Percentiles rank a stretch among this genome's conserved stretches.
These are phyloP conservation scores for Papilio glaucus DNA, from an alignment of 1,140 invertebrate species.

Conservation along the genomic window DNA sequence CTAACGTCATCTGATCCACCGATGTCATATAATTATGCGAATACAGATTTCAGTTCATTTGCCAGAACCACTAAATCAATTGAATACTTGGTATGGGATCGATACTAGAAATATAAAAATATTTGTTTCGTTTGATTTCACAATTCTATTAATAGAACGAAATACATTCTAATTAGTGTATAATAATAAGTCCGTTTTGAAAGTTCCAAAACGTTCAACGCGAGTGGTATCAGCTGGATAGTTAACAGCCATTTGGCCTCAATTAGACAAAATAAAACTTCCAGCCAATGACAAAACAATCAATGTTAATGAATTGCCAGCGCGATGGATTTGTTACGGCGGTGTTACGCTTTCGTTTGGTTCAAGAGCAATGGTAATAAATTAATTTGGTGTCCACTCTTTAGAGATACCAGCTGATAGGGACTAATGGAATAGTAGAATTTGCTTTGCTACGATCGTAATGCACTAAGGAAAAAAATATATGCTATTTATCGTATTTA, in stretches of 20 bases:
- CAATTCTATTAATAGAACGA: background rate
- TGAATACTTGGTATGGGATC: no score
- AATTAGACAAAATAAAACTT: slow-evolving; percentile 69
- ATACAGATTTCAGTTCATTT: no score
- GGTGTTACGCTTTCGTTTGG: slow-evolving; percentile 13
- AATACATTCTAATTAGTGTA: slow-evolving; percentile 10
- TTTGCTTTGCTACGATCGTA: no score
- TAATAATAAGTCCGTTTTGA: slow-evolving; percentile 8
- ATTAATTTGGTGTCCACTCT: slow-evolving; percentile 1
- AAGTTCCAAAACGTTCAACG: slow-evolving; percentile 22
- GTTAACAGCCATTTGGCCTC: slow-evolving; percentile 63
- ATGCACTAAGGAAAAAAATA: no score
- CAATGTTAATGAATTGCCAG: slow-evolving; percentile 59
- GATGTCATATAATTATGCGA: no score
- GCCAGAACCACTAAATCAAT: no score
- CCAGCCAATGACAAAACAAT: slow-evolving; percentile 69
- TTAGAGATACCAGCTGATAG: no score
- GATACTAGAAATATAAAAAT: no score
- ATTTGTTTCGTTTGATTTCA: background rate
- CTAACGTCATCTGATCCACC: no score
- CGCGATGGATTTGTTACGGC: slow-evolving; percentile 48
- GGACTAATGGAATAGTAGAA: no score
- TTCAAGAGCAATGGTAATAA: slow-evolving; percentile 15
- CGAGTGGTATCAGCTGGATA: slow-evolving; percentile 41
- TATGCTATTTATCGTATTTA: no score